Percentiles rank a stretch among this genome's conserved stretches.
Conservation (phyloP, 1,140 invertebrate species). For the Heliconius himera region DNA sequence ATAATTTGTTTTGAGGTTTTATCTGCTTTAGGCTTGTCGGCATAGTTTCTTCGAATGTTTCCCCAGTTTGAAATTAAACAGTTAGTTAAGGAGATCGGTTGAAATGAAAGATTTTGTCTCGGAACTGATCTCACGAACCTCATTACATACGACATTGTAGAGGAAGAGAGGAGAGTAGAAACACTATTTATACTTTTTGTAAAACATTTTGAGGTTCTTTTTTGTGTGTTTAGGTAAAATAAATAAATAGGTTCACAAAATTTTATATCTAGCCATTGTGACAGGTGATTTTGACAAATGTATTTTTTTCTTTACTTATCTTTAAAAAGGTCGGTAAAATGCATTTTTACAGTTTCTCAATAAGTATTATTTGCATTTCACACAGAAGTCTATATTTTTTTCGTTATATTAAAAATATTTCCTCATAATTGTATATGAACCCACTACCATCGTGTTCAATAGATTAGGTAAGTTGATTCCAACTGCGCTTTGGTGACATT, state of each 20-base stretch:
- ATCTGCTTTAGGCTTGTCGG: constrained; percentile 57
- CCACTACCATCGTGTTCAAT: too few species aligned
- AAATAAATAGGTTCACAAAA: background rate
- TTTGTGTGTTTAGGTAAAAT: constrained; percentile 19
- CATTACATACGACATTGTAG: constrained; percentile 22
- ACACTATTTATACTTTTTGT: constrained; percentile 22
- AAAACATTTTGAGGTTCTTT: constrained; percentile 21
- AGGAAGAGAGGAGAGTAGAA: background rate
- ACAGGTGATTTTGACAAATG: constrained; percentile 46
- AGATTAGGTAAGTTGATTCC: too few species aligned
- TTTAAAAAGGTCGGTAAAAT: background rate
- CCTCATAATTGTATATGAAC: too few species aligned
- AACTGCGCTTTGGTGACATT: too few species aligned
- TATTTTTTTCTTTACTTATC: constrained; percentile 9
- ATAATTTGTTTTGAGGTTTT: constrained; percentile 49
- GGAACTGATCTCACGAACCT: constrained; percentile 25
- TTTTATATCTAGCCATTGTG: constrained; percentile 43
- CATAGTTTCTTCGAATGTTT: constrained; percentile 40
- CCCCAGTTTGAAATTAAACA: constrained; percentile 7
- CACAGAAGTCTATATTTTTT: too few species aligned
- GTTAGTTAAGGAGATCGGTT: background rate
- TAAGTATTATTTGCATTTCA: background rate
- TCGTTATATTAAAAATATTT: too few species aligned
- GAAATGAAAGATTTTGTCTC: background rate
- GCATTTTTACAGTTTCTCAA: constrained; percentile 17